phyloP scores from a whole-genome alignment of 2,113 vertebrate genomes.

The Leuciscus idus region DNA sequence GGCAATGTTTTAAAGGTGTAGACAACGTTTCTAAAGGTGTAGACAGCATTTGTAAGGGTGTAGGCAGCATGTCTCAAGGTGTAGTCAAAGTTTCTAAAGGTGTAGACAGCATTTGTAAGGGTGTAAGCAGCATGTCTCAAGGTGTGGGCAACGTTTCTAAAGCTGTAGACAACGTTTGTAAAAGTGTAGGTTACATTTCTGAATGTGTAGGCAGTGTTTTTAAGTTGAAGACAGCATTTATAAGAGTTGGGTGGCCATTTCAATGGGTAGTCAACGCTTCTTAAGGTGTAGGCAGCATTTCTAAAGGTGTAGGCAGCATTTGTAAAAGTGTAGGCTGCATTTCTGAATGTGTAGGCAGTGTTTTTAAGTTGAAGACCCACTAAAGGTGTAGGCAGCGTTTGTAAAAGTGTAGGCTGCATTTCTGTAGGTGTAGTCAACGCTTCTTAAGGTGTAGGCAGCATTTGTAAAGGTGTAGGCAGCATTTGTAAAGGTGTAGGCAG shows the following conservation, averaged over 20 bases:
- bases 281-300: not conserved
- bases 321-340: no score
- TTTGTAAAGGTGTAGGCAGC: not conserved
- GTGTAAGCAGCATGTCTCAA: not conserved
- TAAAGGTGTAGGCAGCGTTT: no score
- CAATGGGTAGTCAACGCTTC: no score
- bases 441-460: no score
- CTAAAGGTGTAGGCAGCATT: not conserved
- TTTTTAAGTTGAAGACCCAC: no score
- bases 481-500: not conserved
- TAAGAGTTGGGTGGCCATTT: no score
- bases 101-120: not conserved
- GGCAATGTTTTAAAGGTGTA: not conserved
- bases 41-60: not conserved
- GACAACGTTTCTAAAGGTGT: not conserved
- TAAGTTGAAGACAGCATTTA: not conserved
- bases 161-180: not conserved
- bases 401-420: no score
- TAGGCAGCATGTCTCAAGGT: not conserved
- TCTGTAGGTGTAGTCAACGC: no score
- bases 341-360: no score
- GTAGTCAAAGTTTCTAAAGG: not conserved
- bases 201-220: not conserved
- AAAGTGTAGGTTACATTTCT: not conserved
- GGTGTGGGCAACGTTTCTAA: not conserved